These are phyloP conservation scores for Acipenser transmontanus DNA, from an alignment of 2,797 vertebrate genomes.

Conservation along the genomic window DNA sequence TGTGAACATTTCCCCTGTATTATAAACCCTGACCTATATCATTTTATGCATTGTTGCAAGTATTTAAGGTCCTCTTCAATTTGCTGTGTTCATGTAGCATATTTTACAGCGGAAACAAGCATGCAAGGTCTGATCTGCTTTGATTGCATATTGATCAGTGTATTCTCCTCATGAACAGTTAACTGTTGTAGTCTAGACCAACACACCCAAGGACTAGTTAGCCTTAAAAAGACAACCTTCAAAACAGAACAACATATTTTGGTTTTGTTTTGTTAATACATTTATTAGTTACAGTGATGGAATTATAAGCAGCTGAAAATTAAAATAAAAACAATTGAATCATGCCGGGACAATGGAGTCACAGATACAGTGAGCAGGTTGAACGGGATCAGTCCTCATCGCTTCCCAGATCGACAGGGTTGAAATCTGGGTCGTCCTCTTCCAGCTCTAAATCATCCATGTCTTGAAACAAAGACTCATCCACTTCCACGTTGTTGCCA, in stretches of 20 bases:
- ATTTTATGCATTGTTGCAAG: too few relatives aligned
- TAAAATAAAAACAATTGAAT: constrained; percentile 34
- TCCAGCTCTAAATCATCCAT: constrained; percentile 92
- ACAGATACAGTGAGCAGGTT: constrained; percentile 54
- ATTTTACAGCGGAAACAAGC: too few relatives aligned
- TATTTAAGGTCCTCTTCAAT: too few relatives aligned
- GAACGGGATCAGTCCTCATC: constrained; percentile 62
- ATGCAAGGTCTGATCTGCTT: too few relatives aligned
- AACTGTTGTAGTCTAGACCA: too few relatives aligned
- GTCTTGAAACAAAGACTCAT: constrained; percentile 95
- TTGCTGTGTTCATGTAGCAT: too few relatives aligned
- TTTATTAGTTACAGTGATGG: constrained; percentile 21
- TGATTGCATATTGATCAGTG: too few relatives aligned
- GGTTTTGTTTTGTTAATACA: background rate
- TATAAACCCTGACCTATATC: too few relatives aligned
- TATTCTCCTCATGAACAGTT: too few relatives aligned
- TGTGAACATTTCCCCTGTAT: background rate
- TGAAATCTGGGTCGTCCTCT: constrained; percentile 86
- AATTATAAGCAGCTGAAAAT: constrained; percentile 50
- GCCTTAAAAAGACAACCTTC: too few relatives aligned
- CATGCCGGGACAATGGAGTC: constrained; percentile 36
- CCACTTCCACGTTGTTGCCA: constrained; percentile 93
- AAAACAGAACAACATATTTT: too few relatives aligned
- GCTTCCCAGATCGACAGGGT: constrained; percentile 77
- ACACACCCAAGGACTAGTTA: too few relatives aligned